phyloP scores from a whole-genome alignment of 2,797 vertebrate species.

The Tachyglossus aculeatus region DNA sequence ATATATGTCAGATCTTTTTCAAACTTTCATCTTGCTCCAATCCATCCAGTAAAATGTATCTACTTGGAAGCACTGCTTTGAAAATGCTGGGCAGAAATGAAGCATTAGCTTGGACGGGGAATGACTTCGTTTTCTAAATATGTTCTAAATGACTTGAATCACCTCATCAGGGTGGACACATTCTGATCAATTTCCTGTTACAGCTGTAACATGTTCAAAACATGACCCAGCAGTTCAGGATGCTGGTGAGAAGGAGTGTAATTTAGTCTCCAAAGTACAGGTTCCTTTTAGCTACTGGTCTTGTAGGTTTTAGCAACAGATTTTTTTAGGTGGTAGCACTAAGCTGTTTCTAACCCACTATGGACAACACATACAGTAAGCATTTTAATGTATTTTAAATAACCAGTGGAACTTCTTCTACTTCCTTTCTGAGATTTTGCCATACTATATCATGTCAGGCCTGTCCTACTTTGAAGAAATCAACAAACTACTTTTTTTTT shows the following conservation, averaged over 20 bases:
- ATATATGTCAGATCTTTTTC: background rate
- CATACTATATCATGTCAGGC: background rate
- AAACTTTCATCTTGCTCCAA: background rate
- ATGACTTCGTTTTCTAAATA: background rate
- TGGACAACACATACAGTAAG: background rate
- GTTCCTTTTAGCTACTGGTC: background rate
- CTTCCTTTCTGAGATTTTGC: conserved; percentile 29
- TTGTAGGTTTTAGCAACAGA: no score
- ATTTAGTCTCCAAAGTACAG: no score
- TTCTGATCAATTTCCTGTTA: no score
- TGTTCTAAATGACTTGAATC: background rate
- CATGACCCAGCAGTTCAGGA: no score
- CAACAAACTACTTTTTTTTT: no score
- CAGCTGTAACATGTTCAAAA: no score
- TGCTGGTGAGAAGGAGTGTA: no score
- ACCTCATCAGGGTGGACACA: no score
- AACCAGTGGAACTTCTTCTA: background rate
- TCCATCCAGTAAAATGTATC: background rate
- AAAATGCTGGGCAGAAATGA: background rate
- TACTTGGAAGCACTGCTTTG: background rate
- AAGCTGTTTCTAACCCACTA: background rate
- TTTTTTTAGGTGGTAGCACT: no score
- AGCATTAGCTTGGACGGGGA: background rate
- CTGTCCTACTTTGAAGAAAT: conserved; percentile 9
- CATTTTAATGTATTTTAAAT: conserved; percentile 5